These are phyloP conservation scores for Neoitamus cyanurus DNA, from an alignment of 2,888 invertebrate species.

Conservation along the genomic window DNA sequence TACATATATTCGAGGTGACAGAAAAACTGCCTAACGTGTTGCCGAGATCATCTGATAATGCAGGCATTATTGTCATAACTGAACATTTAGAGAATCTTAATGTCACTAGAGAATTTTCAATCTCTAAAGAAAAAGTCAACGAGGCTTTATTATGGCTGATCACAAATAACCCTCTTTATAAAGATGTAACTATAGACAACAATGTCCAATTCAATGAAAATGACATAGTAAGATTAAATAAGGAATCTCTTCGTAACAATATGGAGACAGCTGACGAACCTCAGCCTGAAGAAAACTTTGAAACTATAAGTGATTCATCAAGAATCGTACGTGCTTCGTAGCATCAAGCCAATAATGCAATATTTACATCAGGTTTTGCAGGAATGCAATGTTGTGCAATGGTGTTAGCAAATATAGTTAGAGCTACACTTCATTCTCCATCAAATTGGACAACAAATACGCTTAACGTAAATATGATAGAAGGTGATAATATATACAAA, in stretches of 20 bases:
- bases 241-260: not conserved
- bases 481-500: constrained; percentile 51
- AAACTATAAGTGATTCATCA: not conserved
- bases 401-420: constrained; percentile 54
- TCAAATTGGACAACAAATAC: constrained; percentile 51
- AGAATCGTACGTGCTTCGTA: constrained; percentile 56
- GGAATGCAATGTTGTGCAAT: constrained; percentile 56
- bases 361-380: constrained; percentile 54
- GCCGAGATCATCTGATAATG: not conserved
- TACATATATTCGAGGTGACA: constrained; percentile 45
- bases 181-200: not conserved
- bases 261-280: not conserved
- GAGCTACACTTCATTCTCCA: constrained; percentile 42
- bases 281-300: not conserved
- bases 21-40: not conserved
- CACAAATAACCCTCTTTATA: constrained; percentile 2
- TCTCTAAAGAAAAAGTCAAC: not conserved
- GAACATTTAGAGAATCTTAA: constrained; percentile 10
- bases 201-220: not conserved
- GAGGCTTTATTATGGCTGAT: not conserved
- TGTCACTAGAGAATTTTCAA: not conserved
- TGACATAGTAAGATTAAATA: not conserved
- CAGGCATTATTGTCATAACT: constrained; percentile 5
- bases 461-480: constrained; percentile 53
- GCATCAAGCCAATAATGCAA: constrained; percentile 55